Percentiles rank a stretch among this genome's conserved stretches.
Evolutionary conservation across 2,113 vertebrate species (phyloP).

Genomic region (Malurus alboscapulatus): DNA sequence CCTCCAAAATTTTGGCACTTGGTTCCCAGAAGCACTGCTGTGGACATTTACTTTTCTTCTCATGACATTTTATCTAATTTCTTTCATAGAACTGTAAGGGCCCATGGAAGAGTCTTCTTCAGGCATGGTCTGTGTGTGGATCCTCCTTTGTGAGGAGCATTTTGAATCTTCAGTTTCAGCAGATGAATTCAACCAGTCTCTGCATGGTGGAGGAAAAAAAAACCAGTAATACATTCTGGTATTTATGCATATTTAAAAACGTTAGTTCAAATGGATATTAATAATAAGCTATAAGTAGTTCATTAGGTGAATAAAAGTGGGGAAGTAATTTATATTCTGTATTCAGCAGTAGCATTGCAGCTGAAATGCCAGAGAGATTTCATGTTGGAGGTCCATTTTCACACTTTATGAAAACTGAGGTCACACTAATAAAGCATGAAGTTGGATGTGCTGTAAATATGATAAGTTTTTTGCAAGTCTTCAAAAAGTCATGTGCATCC

Average conservation of each 20-base stretch:
- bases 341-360: neutral
- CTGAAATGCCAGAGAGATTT: neutral
- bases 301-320: neutral
- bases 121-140: neutral
- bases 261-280: constrained; percentile 15
- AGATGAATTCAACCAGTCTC: neutral
- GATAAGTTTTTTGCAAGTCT: neutral
- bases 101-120: neutral
- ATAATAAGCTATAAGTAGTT: neutral
- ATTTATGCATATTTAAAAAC: constrained; percentile 20
- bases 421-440: constrained; percentile 10
- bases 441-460: neutral
- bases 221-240: neutral
- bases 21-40: neutral
- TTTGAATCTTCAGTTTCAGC: neutral
- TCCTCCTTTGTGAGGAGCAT: neutral
- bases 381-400: neutral
- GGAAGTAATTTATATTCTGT: neutral
- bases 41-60: neutral
- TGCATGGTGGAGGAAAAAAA: neutral
- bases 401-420: neutral
- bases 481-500: neutral
- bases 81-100: neutral
- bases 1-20: neutral
- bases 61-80: neutral